Evolutionary conservation across 2,888 invertebrate species (phyloP), one percentile per base, ranked within the genome.

Genomic region (Ditula angustiorana): DNA sequence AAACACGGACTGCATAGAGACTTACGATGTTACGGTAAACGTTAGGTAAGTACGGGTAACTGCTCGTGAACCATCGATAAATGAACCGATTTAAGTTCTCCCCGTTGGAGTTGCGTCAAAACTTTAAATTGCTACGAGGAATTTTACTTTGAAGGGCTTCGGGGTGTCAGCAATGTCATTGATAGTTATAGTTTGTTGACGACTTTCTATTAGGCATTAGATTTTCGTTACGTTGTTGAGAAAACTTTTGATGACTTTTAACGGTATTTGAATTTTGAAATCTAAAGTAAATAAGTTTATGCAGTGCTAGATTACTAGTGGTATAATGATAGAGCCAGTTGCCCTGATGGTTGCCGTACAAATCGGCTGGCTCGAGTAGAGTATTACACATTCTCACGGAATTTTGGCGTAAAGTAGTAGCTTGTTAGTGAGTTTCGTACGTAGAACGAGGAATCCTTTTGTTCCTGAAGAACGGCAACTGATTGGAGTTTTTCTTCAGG

Each of bases 91-190:
- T 88, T 87, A 91, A 90, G 89, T 92, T 92, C 76, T 79, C 80
- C 83, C 82, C 79, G 67, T 72, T 80, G 85, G 86, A 88, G 90
- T 88, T 84, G 87, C 80, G 79, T 79, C 78, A 71, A 78, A 92
- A 92, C 87, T 92, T 92, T 92, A 92, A 91, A 91, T 92, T 92
- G 90, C 87, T 86, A 83, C 83, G 81, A 83, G 83, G 86, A 87
- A 88, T 90, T 88, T 86, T 82, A 79, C 86, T 85, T 70, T 67
- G 67, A 67, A 67, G 64, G 60, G 53, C 61, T 64, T 65, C 28
- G 7, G 52, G 41, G 64, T 61, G 64, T 65, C 67, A 57, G 50
- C 61, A 60, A 16, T 57, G 52, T 64, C 58, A 59, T 59, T 64
- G 46, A 59, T 37, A 64, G 64, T 53, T 59, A 64, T 35, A 62